Evolutionary conservation across 2,888 invertebrate species (phyloP).

Genomic region (Cabera pusaria): DNA sequence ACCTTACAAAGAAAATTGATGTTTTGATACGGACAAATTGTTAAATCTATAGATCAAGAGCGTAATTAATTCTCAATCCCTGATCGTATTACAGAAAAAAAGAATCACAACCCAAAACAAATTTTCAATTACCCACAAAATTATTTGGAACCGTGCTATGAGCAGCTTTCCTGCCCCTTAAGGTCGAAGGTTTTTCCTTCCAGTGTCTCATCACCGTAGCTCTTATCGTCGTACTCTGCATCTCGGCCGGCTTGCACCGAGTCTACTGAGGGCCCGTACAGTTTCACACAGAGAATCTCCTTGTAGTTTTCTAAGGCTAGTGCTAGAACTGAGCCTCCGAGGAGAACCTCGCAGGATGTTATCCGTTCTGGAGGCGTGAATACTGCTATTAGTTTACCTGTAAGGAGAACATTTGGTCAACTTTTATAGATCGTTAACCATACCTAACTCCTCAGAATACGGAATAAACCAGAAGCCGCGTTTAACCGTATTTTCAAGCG

Average conservation of each 20-base stretch:
- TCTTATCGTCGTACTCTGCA: slow-evolving; percentile 82
- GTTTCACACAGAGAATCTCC: slow-evolving; percentile 85
- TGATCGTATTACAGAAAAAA: no score
- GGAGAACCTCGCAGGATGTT: slow-evolving; percentile 89
- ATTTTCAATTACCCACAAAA: no score
- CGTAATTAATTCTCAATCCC: no score
- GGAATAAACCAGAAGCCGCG: no score
- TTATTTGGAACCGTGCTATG: no score
- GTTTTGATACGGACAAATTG: no score
- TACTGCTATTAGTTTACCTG: slow-evolving; percentile 90
- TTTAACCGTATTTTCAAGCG: no score
- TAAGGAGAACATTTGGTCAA: slow-evolving; percentile 4
- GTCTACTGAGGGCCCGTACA: slow-evolving; percentile 69
- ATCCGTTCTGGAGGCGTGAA: slow-evolving; percentile 90
- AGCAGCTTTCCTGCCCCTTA: slow-evolving; percentile 61
- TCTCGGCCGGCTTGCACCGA: slow-evolving; percentile 60
- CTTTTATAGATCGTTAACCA: no score
- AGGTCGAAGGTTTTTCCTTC: slow-evolving; percentile 80
- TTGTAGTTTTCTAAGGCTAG: slow-evolving; percentile 87
- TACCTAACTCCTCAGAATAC: no score
- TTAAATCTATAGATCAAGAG: no score
- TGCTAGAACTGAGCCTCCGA: slow-evolving; percentile 88
- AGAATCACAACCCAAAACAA: no score
- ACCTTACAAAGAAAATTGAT: no score
- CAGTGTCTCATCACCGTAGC: slow-evolving; percentile 57